Conservation (phyloP, 2,113 vertebrate genomes). For the Muntiacus muntjak region DNA sequence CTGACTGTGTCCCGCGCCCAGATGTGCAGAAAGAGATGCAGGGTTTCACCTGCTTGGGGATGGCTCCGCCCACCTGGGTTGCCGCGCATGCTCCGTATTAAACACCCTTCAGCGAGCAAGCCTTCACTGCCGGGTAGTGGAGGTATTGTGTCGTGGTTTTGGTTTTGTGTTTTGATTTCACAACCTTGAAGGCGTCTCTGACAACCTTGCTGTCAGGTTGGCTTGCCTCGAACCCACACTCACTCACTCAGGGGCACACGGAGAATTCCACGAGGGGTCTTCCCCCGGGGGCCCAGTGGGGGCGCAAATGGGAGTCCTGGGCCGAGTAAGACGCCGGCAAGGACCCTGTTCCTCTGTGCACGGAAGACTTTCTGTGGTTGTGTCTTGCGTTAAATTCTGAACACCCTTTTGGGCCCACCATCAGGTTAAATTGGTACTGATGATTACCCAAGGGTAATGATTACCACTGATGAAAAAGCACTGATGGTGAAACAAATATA, state of each 20-base stretch:
- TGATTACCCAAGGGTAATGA: conserved; percentile 29
- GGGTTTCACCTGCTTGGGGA: neutral
- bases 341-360: conserved; percentile 41
- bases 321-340: conserved; percentile 43
- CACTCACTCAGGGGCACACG: neutral
- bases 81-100: neutral
- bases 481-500: neutral
- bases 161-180: neutral
- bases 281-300: neutral
- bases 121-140: neutral
- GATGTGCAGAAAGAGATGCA: neutral
- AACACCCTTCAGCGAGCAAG: neutral
- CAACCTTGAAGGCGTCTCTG: neutral
- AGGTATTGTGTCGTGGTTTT: neutral
- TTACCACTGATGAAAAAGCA: conserved; percentile 25
- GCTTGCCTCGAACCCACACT: neutral
- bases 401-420: neutral
- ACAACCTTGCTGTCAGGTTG: neutral
- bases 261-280: neutral
- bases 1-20: accelerated
- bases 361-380: neutral
- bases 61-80: neutral
- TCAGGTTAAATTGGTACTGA: conserved; percentile 5
- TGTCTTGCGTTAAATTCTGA: neutral
- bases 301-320: neutral